phyloP scores from a whole-genome alignment of 2,797 vertebrate genomes.

The Megalops cyprinoides region DNA sequence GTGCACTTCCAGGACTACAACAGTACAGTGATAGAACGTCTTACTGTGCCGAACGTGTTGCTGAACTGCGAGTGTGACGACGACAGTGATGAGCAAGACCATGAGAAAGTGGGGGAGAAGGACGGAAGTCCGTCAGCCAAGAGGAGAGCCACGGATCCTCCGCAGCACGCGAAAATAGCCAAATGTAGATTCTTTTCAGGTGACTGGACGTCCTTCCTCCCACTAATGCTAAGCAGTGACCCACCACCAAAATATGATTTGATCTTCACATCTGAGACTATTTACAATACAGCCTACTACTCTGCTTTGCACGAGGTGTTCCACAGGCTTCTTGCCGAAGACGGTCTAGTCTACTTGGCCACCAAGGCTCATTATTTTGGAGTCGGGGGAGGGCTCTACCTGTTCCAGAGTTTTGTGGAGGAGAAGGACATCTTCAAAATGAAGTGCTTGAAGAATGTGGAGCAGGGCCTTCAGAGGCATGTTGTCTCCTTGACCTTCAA shows the following conservation, averaged over 20 bases:
- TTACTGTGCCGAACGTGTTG: conserved; percentile 85
- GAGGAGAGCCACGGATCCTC: conserved; percentile 53
- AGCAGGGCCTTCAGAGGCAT: conserved; percentile 86
- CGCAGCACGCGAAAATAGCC: conserved; percentile 46
- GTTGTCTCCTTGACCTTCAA: conserved; percentile 84
- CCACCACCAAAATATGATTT: conserved; percentile 80
- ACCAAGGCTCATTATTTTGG: conserved; percentile 95
- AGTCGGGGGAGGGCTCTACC: conserved; percentile 84
- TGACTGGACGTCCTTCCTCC: conserved; percentile 85
- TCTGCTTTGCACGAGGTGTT: conserved; percentile 79
- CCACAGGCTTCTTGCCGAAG: conserved; percentile 71
- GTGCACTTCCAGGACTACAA: conserved; percentile 97
- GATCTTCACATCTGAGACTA: conserved; percentile 93
- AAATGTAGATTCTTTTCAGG: conserved; percentile 89
- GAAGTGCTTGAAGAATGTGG: conserved; percentile 72
- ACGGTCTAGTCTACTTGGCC: conserved; percentile 83
- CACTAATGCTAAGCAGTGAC: conserved; percentile 67
- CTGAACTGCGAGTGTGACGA: conserved; percentile 73
- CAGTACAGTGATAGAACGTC: conserved; percentile 87
- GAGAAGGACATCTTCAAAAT: conserved; percentile 77
- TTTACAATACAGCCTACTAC: conserved; percentile 89
- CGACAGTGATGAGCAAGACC: conserved; percentile 44
- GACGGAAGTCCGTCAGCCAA: conserved; percentile 55
- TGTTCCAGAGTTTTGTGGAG: conserved; percentile 84
- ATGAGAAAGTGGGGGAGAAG: conserved; percentile 37